Percentiles rank a stretch among this genome's conserved stretches.
Evolutionary conservation across 2,113 vertebrate genomes (phyloP).

Genomic region (Zosterops pallidus): DNA sequence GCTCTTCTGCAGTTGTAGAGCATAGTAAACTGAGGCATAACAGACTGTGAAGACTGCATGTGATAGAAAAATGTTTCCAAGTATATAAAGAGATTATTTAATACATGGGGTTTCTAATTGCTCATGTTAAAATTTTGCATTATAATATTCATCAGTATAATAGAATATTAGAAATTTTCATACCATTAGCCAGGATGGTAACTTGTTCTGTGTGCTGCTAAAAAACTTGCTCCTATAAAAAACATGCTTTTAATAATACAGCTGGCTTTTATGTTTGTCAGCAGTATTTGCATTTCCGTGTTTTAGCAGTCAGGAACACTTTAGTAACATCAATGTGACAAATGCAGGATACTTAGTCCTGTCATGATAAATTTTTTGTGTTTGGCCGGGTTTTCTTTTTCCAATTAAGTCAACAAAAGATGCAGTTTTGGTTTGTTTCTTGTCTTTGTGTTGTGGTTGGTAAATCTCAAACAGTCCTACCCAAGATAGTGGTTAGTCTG

Average conservation of each 20-base stretch:
- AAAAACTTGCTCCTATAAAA: not conserved
- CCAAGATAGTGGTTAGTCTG: not conserved
- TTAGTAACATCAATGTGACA: not conserved
- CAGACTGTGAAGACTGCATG: not conserved
- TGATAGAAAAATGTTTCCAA: not conserved
- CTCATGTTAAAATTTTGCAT: not conserved
- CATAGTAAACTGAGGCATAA: not conserved
- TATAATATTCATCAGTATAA: not conserved
- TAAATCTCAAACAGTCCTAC: not conserved
- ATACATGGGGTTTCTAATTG: not conserved
- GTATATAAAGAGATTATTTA: not conserved
- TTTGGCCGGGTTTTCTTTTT: not conserved
- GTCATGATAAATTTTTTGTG: not conserved
- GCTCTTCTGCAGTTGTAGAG: not conserved
- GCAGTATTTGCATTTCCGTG: not conserved
- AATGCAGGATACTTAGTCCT: not conserved
- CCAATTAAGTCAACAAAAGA: not conserved
- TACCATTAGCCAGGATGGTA: not conserved
- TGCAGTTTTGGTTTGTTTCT: not conserved
- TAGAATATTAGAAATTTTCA: not conserved
- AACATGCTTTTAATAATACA: not conserved
- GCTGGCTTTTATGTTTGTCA: constrained; percentile 21
- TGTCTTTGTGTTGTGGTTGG: not conserved
- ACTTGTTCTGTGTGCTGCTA: not conserved
- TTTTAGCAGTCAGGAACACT: not conserved